A percentile compares a stretch with the other conserved stretches of the same genome.
These are phyloP conservation scores for Tetrapedia diversipes DNA, from an alignment of 2,888 invertebrate species.

Conservation along the genomic window DNA sequence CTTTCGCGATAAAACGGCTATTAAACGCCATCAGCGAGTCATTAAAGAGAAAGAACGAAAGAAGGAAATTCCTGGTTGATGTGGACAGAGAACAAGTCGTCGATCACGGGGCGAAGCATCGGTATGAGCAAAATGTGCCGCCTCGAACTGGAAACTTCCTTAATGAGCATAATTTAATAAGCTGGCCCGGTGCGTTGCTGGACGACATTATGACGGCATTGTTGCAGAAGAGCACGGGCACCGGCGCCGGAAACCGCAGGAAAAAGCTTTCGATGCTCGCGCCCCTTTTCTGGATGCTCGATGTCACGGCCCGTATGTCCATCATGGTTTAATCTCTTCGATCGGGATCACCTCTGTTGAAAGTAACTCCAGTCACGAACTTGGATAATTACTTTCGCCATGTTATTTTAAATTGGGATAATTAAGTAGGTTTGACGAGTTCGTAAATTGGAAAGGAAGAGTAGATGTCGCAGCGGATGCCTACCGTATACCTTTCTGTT, in stretches of 20 bases:
- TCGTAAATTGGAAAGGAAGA: background rate
- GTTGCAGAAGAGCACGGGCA: constrained; percentile 46
- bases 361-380: background rate
- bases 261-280: constrained; percentile 33
- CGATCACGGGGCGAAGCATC: constrained; percentile 34
- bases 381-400: background rate
- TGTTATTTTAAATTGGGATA: background rate
- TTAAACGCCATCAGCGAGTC: background rate
- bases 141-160: constrained; percentile 41
- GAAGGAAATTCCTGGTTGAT: constrained; percentile 28
- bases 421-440: background rate
- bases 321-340: constrained; percentile 21
- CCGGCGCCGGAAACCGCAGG: constrained; percentile 30
- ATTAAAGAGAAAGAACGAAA: constrained; percentile 10
- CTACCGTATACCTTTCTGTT: too few species aligned
- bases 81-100: constrained; percentile 16
- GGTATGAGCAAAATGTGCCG: constrained; percentile 48
- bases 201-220: constrained; percentile 49
- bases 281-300: constrained; percentile 44
- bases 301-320: constrained; percentile 49
- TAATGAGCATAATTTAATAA: constrained; percentile 59
- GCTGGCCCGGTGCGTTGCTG: constrained; percentile 24
- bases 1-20: too few species aligned
- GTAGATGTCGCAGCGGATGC: too few species aligned
- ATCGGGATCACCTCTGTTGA: background rate